These are phyloP conservation scores for Maccullochella peelii DNA, from an alignment of 2,113 vertebrate species.

Conservation along the genomic window DNA sequence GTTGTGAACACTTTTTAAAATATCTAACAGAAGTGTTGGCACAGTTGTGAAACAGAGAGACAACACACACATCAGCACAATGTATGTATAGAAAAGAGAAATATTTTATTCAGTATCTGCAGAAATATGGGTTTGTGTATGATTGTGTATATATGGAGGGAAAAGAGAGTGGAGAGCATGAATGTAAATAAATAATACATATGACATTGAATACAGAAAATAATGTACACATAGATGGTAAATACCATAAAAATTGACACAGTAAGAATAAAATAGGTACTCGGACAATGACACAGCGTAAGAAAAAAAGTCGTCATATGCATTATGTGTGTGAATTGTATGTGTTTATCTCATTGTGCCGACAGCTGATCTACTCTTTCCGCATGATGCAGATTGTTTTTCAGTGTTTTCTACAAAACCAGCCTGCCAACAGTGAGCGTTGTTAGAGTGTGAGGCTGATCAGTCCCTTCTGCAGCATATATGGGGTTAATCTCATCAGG, in stretches of 20 bases:
- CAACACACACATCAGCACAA: conserved; percentile 42
- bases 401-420: neutral
- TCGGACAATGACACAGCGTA: conserved; percentile 12
- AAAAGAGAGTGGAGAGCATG: conserved; percentile 31
- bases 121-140: conserved; percentile 35
- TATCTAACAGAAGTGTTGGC: neutral
- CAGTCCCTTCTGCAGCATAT: neutral
- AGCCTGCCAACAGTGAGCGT: neutral
- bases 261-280: conserved; percentile 9
- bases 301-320: conserved; percentile 9
- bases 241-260: conserved; percentile 33
- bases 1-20: neutral
- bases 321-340: neutral
- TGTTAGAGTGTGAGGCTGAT: neutral
- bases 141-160: conserved; percentile 8
- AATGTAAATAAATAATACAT: conserved; percentile 51
- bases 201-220: conserved; percentile 44
- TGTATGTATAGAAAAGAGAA: conserved; percentile 53
- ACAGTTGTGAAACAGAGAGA: conserved; percentile 27
- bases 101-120: conserved; percentile 58
- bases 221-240: conserved; percentile 53
- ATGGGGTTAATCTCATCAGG: conserved; percentile 27
- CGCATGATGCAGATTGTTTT: neutral
- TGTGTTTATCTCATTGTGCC: conserved; percentile 40
- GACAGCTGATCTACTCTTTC: conserved; percentile 11